Percentiles rank a stretch among this genome's conserved stretches.
These are phyloP conservation scores for Pilophorus perplexus DNA, from an alignment of 2,888 invertebrate genomes.

Conservation along the genomic window DNA sequence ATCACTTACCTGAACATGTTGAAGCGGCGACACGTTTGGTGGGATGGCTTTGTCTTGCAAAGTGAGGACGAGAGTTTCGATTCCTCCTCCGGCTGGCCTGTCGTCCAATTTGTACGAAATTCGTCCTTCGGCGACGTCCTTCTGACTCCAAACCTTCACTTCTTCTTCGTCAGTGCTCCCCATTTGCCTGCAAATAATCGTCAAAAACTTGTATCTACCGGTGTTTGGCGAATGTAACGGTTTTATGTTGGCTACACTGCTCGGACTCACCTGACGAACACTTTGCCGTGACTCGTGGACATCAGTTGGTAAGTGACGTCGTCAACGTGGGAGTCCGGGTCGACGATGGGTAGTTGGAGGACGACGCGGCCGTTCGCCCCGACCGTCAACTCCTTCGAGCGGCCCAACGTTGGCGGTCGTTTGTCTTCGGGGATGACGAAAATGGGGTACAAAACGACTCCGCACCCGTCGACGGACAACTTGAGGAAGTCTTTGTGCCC, in stretches of 20 bases:
- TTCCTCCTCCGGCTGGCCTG: conserved; percentile 26
- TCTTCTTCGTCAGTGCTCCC: conserved; percentile 26
- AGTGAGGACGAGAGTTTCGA: conserved; percentile 6
- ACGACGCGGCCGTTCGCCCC: conserved; percentile 20
- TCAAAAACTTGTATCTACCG: background rate
- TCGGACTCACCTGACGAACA: conserved; percentile 18
- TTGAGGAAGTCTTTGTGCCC: conserved; percentile 29
- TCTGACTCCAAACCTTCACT: conserved; percentile 23
- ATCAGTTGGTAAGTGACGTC: conserved; percentile 18
- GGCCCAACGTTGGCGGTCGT: background rate
- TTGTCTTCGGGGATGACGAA: conserved; percentile 26
- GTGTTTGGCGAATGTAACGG: too few species aligned
- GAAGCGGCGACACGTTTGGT: conserved; percentile 29
- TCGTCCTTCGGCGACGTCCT: conserved; percentile 23
- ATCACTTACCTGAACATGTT: conserved; percentile 24
- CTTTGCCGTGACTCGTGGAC: conserved; percentile 10
- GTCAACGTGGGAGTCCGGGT: conserved; percentile 29
- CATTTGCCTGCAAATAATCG: conserved; percentile 1
- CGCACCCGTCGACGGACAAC: conserved; percentile 20
- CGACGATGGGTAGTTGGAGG: conserved; percentile 3
- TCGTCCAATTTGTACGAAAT: conserved; percentile 18
- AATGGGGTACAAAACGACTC: conserved; percentile 30
- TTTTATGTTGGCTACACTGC: background rate
- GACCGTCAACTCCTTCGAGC: conserved; percentile 11
- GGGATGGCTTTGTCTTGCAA: conserved; percentile 32